These are phyloP conservation scores for Calephelis perditalis DNA, from an alignment of 2,888 invertebrate genomes.

Conservation along the genomic window DNA sequence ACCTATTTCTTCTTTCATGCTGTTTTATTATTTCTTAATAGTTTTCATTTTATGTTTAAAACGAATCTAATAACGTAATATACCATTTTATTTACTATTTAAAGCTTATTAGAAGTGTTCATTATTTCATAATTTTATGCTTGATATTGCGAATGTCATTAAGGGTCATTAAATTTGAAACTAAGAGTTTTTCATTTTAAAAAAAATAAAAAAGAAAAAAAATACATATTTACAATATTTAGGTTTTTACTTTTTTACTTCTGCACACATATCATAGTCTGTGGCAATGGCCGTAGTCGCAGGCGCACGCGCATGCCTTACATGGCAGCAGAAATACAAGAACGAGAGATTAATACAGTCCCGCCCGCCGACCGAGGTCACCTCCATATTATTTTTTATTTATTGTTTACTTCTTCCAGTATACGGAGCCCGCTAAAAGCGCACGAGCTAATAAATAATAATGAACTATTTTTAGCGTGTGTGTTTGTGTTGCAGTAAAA, in stretches of 20 bases:
- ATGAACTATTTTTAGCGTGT: slow-evolving; percentile 16
- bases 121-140: no score
- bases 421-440: slow-evolving; percentile 26
- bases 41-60: no score
- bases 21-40: no score
- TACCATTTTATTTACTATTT: no score
- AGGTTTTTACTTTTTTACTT: neutral
- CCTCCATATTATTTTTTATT: slow-evolving; percentile 51
- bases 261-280: slow-evolving; percentile 33
- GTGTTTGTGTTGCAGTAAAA: slow-evolving; percentile 13
- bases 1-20: no score
- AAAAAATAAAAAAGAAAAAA: no score
- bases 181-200: no score
- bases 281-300: slow-evolving; percentile 44
- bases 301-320: slow-evolving; percentile 65
- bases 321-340: slow-evolving; percentile 64
- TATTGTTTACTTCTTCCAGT: slow-evolving; percentile 44
- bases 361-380: slow-evolving; percentile 49
- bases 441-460: slow-evolving; percentile 22
- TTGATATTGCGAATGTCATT: no score
- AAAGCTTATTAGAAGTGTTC: no score
- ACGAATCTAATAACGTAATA: no score
- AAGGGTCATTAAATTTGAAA: no score
- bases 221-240: neutral
- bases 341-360: slow-evolving; percentile 66